A percentile compares a stretch with the other conserved stretches of the same genome.
Conservation (phyloP, 1,140 invertebrate genomes). For the Copidosoma floridanum region DNA sequence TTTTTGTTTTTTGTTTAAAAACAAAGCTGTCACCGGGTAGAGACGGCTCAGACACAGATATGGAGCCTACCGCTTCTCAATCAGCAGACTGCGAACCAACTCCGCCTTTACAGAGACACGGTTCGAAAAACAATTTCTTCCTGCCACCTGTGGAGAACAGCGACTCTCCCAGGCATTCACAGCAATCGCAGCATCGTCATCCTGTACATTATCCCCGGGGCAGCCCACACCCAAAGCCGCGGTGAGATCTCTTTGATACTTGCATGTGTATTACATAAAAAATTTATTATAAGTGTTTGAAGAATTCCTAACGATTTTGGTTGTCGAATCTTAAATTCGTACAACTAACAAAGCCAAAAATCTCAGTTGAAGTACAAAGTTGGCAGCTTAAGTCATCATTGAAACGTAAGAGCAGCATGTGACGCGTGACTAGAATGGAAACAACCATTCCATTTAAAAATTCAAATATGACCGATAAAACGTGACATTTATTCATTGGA, state of each 20-base stretch:
- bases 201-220: slow-evolving; percentile 66
- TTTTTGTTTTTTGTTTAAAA: slow-evolving; percentile 6
- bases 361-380: too few species aligned
- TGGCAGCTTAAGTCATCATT: too few species aligned
- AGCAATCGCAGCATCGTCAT: slow-evolving; percentile 55
- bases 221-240: slow-evolving; percentile 74
- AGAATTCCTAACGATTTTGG: too few species aligned
- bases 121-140: slow-evolving; percentile 91
- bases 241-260: slow-evolving; percentile 48
- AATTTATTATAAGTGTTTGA: slow-evolving; percentile 11
- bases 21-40: slow-evolving; percentile 74
- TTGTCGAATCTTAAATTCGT: too few species aligned
- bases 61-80: slow-evolving; percentile 83
- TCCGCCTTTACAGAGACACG: slow-evolving; percentile 83
- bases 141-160: slow-evolving; percentile 66
- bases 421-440: too few species aligned
- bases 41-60: slow-evolving; percentile 74
- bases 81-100: slow-evolving; percentile 92
- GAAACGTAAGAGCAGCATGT: too few species aligned
- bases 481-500: too few species aligned
- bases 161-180: slow-evolving; percentile 64
- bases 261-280: slow-evolving; percentile 1
- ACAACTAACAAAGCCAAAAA: too few species aligned
- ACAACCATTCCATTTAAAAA: too few species aligned
- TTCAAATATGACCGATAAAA: too few species aligned